phyloP scores from a whole-genome alignment of 2,113 vertebrate species.

The Pedionomus torquatus region DNA sequence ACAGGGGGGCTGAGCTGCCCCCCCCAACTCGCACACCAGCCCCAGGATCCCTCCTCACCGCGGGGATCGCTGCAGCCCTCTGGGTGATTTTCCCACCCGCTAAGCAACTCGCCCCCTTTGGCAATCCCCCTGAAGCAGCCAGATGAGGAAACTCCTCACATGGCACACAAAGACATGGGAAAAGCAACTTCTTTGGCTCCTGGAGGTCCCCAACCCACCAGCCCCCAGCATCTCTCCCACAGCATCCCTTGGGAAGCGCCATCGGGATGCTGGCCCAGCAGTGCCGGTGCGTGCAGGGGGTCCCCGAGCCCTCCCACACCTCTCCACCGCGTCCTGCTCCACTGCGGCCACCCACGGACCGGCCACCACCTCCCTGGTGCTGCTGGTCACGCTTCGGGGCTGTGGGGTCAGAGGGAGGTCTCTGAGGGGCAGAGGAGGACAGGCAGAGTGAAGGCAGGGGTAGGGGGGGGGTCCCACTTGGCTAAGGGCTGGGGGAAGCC shows the following conservation, averaged over 20 bases:
- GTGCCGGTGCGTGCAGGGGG: rapidly evolving
- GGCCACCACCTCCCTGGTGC: background rate
- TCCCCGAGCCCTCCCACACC: background rate
- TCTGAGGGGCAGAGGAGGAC: background rate
- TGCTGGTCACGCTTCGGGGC: background rate
- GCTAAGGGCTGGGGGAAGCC: background rate
- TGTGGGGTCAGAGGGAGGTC: background rate
- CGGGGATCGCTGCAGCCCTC: background rate
- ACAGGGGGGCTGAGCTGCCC: background rate
- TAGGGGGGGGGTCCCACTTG: background rate
- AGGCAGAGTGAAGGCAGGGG: background rate
- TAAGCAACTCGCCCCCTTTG: background rate
- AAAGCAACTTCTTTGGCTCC: background rate
- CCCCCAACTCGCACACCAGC: rapidly evolving
- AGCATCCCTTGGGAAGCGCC: background rate
- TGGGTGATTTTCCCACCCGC: background rate
- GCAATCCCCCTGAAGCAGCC: background rate
- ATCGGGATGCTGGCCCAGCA: rapidly evolving
- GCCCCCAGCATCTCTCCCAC: rapidly evolving
- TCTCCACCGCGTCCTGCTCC: background rate
- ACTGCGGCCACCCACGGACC: rapidly evolving
- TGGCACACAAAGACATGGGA: background rate
- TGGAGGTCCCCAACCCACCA: background rate
- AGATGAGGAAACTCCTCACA: background rate
- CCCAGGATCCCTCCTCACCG: background rate